Base-by-base conservation (phyloP, 2,113 vertebrate species). In the Typhlomys cinereus region DNA sequence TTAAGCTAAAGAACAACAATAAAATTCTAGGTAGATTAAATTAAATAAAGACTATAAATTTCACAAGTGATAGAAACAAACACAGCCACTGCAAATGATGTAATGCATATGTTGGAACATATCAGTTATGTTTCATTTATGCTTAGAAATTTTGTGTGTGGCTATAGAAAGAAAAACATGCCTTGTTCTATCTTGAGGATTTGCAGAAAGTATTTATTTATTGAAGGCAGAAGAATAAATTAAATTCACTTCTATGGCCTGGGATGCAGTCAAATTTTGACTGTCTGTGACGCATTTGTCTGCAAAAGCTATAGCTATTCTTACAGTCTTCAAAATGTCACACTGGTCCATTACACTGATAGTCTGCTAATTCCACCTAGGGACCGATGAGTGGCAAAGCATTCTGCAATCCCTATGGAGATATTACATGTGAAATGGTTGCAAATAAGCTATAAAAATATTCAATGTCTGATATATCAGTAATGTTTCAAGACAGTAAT, bases 131-230 rank as follows among this genome's bases (percentile, higher is more conserved):
- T n/a, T n/a, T n/a, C n/a, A n/a, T n/a, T n/a, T n/a, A n/a, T 48
- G 14, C 4, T 61, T 41, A 61, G 61, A 14, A 71, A 48, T 18
- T 74, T 34, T 89, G 15, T 57, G 23, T 8, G 10, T 36, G 80
- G 10, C 62, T 86, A 62, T 9, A 80, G 14, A 52, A 46, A 92
- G 8, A 15, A 4, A 88, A n/a, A 27, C 27, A 0, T 6, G 48
- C 41, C 36, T 23, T 89, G 61, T 23, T 36, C 17, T 34, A 25
- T 21, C 48, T 76, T 88, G 8, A 15, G 36, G 62, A 69, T 25
- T 48, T 84, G 52, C 64, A 92, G 2, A 4, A 78, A 8, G n/a
- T n/a, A n/a, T 79, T 87, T 62, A 61, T 59, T 89, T 95, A 50
- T 44, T 7, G 7, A n/a, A 71, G 34, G 36, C 52, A 73, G n/a